Conservation (phyloP, 1,140 invertebrate genomes). For the Atopsyche davidsoni region DNA sequence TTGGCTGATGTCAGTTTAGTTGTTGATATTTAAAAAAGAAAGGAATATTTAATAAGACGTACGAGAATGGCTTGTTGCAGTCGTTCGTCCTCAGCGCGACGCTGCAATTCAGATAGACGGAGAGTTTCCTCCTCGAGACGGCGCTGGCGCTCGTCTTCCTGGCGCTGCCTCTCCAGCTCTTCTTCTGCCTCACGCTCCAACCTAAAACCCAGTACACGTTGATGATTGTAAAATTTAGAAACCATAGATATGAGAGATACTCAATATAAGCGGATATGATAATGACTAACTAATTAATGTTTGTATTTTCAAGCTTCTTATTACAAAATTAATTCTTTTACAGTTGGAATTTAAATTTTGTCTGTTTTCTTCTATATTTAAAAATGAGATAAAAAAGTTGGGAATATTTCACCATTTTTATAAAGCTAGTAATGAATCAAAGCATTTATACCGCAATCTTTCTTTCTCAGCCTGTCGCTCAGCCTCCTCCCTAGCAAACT, state of each 20-base stretch:
- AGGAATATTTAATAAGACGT: slow-evolving; percentile 10
- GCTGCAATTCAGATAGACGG: slow-evolving; percentile 63
- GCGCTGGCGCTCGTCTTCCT: slow-evolving; percentile 75
- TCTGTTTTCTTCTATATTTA: no score
- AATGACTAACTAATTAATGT: no score
- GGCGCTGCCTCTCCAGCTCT: slow-evolving; percentile 67
- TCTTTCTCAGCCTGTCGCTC: slow-evolving; percentile 80
- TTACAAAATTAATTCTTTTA: no score
- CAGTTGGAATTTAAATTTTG: no score
- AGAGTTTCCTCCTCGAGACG: slow-evolving; percentile 69
- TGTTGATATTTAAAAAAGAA: background rate
- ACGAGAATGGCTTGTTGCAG: slow-evolving; percentile 65
- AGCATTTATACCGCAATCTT: slow-evolving; percentile 61
- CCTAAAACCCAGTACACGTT: slow-evolving; percentile 32
- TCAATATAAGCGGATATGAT: no score
- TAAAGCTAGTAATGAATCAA: no score
- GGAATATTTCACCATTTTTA: no score
- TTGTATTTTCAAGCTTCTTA: no score
- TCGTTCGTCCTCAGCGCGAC: slow-evolving; percentile 67
- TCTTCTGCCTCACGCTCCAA: slow-evolving; percentile 65
- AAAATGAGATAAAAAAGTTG: no score
- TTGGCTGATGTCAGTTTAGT: background rate
- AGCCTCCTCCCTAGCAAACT: slow-evolving; percentile 76
- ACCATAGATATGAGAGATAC: no score
- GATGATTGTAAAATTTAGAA: no score